phyloP scores from a whole-genome alignment of 2,888 invertebrate genomes.

The Heteropelma amictum region DNA sequence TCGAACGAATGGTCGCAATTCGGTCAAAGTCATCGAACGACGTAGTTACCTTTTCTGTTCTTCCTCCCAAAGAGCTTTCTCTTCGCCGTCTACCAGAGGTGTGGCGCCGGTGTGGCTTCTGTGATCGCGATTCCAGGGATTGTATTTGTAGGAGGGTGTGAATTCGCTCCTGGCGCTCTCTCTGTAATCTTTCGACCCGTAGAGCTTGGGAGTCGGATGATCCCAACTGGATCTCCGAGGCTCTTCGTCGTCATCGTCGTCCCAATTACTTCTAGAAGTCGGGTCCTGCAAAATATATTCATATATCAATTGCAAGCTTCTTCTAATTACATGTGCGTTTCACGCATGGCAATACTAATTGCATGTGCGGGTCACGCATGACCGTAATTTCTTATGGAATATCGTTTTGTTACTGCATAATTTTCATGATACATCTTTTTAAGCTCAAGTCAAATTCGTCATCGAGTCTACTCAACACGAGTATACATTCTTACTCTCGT shows the following conservation, averaged over 20 bases:
- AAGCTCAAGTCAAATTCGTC: too few relatives aligned
- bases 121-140: slow-evolving; percentile 86
- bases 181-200: slow-evolving; percentile 72
- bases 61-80: slow-evolving; percentile 92
- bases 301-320: neutral
- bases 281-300: slow-evolving; percentile 75
- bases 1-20: too few relatives aligned
- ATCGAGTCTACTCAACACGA: too few relatives aligned
- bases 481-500: slow-evolving; percentile 78
- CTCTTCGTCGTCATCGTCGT: slow-evolving; percentile 83
- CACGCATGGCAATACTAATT: neutral
- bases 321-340: too few relatives aligned
- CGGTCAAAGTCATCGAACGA: neutral
- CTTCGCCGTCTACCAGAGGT: slow-evolving; percentile 80
- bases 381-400: too few relatives aligned
- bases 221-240: slow-evolving; percentile 92
- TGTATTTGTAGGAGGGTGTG: slow-evolving; percentile 93
- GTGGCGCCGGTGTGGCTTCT: slow-evolving; percentile 83
- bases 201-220: slow-evolving; percentile 89
- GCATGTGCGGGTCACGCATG: too few relatives aligned
- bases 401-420: too few relatives aligned
- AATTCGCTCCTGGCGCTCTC: slow-evolving; percentile 80
- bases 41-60: slow-evolving; percentile 84
- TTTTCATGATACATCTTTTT: too few relatives aligned
- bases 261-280: slow-evolving; percentile 86